A percentile compares a stretch with the other conserved stretches of the same genome.
Conservation (phyloP, 2,797 vertebrate genomes). For the Carduelis carduelis region DNA sequence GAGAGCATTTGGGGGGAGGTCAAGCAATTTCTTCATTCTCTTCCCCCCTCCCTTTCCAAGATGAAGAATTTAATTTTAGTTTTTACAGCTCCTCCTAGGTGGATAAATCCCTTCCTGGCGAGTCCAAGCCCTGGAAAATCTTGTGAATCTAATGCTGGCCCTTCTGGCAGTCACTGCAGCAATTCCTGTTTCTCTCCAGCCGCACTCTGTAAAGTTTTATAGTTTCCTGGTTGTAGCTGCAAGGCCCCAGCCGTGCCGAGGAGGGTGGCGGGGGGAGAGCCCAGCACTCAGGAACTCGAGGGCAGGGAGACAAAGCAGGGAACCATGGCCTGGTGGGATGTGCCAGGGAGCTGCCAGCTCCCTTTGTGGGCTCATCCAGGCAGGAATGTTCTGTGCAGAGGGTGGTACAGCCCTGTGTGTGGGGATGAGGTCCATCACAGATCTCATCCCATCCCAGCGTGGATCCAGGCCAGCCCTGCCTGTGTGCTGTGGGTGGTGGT, state of each 20-base stretch:
- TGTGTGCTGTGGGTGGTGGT: accelerated
- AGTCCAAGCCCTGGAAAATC: slow-evolving; percentile 70
- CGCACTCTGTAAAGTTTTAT: slow-evolving; percentile 74
- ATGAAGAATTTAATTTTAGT: slow-evolving; percentile 74
- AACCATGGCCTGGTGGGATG: neutral
- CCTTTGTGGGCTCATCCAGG: neutral
- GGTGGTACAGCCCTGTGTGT: accelerated
- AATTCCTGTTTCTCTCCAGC: slow-evolving; percentile 72
- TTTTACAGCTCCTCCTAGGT: slow-evolving; percentile 68
- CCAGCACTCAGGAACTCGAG: neutral
- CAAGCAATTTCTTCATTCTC: slow-evolving; percentile 26
- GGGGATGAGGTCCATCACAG: neutral
- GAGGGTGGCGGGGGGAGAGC: slow-evolving; percentile 40
- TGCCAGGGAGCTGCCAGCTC: neutral
- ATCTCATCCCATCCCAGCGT: accelerated
- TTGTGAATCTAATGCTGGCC: slow-evolving; percentile 58
- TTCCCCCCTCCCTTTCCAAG: slow-evolving; percentile 19
- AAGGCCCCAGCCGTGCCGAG: slow-evolving; percentile 48
- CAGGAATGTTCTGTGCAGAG: neutral
- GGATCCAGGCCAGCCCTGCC: neutral
- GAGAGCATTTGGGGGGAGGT: neutral
- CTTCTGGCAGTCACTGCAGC: slow-evolving; percentile 63
- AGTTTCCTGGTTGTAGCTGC: slow-evolving; percentile 70
- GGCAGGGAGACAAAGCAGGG: neutral
- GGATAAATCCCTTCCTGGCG: slow-evolving; percentile 69